phyloP scores from a whole-genome alignment of 2,888 invertebrate species.

The Tenthredo distinguenda region DNA sequence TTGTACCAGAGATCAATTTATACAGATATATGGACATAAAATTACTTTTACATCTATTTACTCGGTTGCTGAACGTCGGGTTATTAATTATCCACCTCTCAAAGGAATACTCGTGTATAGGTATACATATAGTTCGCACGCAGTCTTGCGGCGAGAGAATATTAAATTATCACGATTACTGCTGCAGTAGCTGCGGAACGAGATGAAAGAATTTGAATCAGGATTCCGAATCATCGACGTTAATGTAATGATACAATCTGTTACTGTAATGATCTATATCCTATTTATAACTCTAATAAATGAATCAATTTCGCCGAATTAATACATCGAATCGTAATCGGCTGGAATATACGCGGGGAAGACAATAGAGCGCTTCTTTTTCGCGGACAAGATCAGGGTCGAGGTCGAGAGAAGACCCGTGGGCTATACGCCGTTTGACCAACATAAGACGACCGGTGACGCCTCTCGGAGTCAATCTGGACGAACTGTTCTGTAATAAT shows the following conservation, averaged over 20 bases:
- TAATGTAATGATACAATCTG: background rate
- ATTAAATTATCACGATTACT: background rate
- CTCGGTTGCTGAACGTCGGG: background rate
- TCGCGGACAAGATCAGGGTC: slow-evolving; percentile 33
- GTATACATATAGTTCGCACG: background rate
- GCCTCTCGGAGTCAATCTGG: no score
- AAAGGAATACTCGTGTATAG: background rate
- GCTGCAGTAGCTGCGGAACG: background rate
- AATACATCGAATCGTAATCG: background rate
- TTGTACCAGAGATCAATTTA: background rate
- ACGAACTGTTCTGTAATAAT: no score
- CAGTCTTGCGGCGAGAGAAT: background rate
- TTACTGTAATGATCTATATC: no score
- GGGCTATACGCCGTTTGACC: background rate
- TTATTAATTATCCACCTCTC: background rate
- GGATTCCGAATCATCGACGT: background rate
- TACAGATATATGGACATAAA: background rate
- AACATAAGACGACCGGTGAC: no score
- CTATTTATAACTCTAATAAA: background rate
- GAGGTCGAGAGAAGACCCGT: background rate
- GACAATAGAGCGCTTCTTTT: background rate
- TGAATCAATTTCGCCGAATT: background rate
- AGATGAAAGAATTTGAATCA: background rate
- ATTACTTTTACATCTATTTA: background rate
- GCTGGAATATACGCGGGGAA: background rate